Percentiles rank a stretch among this genome's conserved stretches.
Evolutionary conservation across 2,888 invertebrate species (phyloP).

Genomic region (Harpalus rubripes): DNA sequence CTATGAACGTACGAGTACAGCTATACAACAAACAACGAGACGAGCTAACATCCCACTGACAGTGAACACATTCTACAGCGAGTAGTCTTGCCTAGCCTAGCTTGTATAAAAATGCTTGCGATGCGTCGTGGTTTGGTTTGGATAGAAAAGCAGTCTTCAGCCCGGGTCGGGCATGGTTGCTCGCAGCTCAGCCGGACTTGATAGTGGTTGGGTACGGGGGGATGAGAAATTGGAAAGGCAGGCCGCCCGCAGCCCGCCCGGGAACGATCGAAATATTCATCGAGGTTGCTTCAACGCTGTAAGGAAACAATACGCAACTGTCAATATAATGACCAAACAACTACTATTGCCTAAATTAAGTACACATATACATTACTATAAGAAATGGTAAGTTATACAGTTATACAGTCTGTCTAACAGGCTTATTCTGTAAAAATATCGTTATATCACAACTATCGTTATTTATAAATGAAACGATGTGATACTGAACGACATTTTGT

Average conservation of each 20-base stretch:
- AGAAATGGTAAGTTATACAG: too few species aligned
- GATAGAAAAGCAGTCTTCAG: slow-evolving; percentile 63
- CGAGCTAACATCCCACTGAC: slow-evolving; percentile 43
- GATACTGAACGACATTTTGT: too few species aligned
- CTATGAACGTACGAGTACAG: slow-evolving; percentile 17
- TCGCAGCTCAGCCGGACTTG: not conserved
- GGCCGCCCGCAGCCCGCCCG: slow-evolving; percentile 34
- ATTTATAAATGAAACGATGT: too few species aligned
- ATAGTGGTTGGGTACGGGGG: not conserved
- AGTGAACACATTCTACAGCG: slow-evolving; percentile 26
- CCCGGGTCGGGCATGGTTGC: slow-evolving; percentile 29
- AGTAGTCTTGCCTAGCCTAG: not conserved
- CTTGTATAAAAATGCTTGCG: slow-evolving; percentile 55
- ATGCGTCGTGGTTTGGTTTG: slow-evolving; percentile 39
- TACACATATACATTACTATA: not conserved
- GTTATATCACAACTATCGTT: too few species aligned
- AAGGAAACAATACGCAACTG: slow-evolving; percentile 42
- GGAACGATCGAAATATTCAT: slow-evolving; percentile 53
- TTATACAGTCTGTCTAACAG: too few species aligned
- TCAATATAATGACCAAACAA: not conserved
- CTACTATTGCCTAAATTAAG: not conserved
- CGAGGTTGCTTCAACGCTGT: slow-evolving; percentile 36
- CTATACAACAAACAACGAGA: not conserved
- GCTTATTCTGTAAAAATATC: too few species aligned
- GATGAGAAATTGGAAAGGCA: not conserved